Evolutionary conservation across 2,113 vertebrate genomes (phyloP), one percentile per base, ranked within the genome.

Genomic region (Aix galericulata): DNA sequence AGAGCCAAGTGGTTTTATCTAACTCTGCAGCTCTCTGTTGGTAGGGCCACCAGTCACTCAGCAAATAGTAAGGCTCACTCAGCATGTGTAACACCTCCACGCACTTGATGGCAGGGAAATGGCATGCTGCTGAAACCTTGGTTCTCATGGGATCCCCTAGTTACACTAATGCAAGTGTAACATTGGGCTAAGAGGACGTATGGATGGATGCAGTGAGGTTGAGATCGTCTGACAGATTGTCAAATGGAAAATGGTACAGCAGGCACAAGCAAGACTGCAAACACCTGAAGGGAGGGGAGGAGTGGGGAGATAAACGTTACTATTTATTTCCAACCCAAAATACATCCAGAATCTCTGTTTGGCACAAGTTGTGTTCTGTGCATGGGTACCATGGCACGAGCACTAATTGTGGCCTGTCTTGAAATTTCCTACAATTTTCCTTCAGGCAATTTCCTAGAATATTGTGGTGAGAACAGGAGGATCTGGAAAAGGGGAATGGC

Each of bases 111-210:
- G 50, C 77, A 69, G 53, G 36, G 53, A 62, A 36, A 5, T 76
- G 82, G 44, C 17, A 52, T 6, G 29, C n/a, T 63, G 73, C 79
- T 84, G 12, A 72, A 79, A 63, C 78, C 46, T 29, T 52, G 78
- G 53, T 26, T 71, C 3, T 60, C 12, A 2, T 13, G 81, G 62
- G 53, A 79, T 78, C 69, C 69, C 32, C 11, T 36, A 40, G 18
- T 32, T 13, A 3, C 31, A 34, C 42, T 40, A n/a, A n/a, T n/a
- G n/a, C n/a, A n/a, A n/a, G n/a, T n/a, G n/a, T n/a, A n/a, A n/a
- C n/a, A 17, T 18, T 0, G 10, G 56, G 38, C n/a, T 63, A 21
- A 27, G 42, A 40, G 4, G 22, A 52, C 1, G 0, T 34, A n/a
- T 34, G 77, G 64, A 52, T 79, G 58, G n/a, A 71, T 3, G 0